Conservation (phyloP, 2,113 vertebrate genomes). For the Rostratula benghalensis region DNA sequence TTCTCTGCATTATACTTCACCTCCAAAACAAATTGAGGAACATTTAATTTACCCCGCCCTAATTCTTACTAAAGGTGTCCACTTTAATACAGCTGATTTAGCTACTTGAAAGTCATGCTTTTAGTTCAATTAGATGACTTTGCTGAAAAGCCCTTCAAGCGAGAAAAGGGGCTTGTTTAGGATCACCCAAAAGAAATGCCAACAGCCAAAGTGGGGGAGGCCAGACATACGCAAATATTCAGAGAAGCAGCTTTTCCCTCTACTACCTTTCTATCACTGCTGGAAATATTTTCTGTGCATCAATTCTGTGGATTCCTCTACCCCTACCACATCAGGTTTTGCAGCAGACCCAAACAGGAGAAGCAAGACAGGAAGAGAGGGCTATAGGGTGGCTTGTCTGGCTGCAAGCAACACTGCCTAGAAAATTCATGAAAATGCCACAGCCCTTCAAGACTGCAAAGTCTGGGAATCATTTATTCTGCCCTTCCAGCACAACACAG, state of each 20-base stretch:
- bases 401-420: not conserved
- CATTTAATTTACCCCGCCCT: not conserved
- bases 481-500: not conserved
- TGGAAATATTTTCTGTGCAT: not conserved
- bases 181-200: not conserved
- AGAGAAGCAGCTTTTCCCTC: not conserved
- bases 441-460: not conserved
- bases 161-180: not conserved
- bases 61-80: not conserved
- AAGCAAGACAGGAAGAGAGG: not conserved
- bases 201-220: not conserved
- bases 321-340: not conserved
- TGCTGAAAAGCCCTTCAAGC: not conserved
- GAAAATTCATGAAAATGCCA: conserved; percentile 29
- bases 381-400: not conserved
- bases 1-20: not conserved
- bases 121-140: not conserved
- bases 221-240: not conserved
- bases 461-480: conserved; percentile 15
- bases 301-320: too few relatives aligned
- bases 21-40: not conserved
- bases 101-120: not conserved
- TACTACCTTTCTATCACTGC: not conserved
- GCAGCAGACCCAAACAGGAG: not conserved
- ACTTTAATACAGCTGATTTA: not conserved